These are phyloP conservation scores for Ibycter americanus DNA, from an alignment of 2,797 vertebrate genomes.

Conservation along the genomic window DNA sequence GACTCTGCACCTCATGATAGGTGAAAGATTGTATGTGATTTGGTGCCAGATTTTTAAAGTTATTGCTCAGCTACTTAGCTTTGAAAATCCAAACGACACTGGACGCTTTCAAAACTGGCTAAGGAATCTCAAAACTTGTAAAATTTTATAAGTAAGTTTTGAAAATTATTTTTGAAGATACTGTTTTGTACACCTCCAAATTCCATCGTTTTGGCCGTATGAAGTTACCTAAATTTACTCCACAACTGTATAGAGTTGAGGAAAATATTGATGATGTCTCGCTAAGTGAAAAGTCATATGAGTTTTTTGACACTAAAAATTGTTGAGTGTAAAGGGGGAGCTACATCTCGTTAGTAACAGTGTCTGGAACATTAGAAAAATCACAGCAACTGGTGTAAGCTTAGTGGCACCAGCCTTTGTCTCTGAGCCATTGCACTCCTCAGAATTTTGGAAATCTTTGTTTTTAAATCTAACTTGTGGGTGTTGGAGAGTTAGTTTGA, in stretches of 20 bases:
- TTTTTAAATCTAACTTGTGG: conserved; percentile 45
- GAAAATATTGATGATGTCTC: rapidly evolving
- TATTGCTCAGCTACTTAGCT: background rate
- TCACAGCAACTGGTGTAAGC: background rate
- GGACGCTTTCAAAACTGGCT: background rate
- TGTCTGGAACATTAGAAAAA: background rate
- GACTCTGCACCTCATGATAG: rapidly evolving
- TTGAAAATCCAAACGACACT: background rate
- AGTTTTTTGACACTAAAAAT: background rate
- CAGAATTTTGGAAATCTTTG: conserved; percentile 23
- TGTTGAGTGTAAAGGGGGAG: background rate
- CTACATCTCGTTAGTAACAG: background rate
- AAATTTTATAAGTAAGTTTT: background rate
- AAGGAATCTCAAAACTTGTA: background rate
- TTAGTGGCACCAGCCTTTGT: conserved; percentile 22
- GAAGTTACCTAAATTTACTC: background rate
- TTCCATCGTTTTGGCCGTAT: background rate
- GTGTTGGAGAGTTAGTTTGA: conserved; percentile 73
- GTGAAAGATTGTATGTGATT: background rate
- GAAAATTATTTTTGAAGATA: background rate
- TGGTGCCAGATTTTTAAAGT: background rate
- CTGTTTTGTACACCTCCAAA: background rate
- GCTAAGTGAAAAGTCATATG: background rate
- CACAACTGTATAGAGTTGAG: background rate
- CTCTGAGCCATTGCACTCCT: conserved; percentile 5